phyloP scores from a whole-genome alignment of 2,113 vertebrate genomes.

The Cercopithecus mona region DNA sequence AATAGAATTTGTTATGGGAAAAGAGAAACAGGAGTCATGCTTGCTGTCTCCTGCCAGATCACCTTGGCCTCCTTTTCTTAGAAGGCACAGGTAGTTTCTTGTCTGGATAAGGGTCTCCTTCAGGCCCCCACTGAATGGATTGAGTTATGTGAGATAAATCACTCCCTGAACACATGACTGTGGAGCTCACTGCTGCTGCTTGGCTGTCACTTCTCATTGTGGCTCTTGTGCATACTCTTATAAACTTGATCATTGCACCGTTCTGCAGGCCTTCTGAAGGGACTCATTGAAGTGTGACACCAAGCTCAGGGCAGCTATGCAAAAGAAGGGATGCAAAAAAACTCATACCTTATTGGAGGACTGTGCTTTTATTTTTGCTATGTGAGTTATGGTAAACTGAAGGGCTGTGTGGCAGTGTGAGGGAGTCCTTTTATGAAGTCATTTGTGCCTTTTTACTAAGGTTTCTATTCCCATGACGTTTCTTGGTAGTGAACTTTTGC shows the following conservation, averaged over 20 bases:
- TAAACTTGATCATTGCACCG: neutral
- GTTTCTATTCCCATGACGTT: neutral
- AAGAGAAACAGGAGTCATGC: neutral
- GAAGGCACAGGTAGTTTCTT: conserved; percentile 3
- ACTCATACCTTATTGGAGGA: neutral
- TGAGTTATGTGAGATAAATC: neutral
- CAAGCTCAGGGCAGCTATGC: neutral
- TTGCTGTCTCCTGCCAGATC: neutral
- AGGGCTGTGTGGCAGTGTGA: too few species aligned
- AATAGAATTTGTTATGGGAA: conserved; percentile 22
- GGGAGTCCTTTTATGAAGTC: neutral
- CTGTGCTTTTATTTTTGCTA: neutral
- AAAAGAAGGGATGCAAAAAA: neutral
- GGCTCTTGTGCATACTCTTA: neutral
- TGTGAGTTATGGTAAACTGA: neutral
- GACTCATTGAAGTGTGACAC: neutral
- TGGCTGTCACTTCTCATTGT: neutral
- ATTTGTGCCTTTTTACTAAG: neutral
- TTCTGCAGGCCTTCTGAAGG: neutral
- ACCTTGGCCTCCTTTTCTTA: neutral
- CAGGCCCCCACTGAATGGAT: neutral
- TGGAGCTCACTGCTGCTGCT: neutral
- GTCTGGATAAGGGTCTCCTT: neutral
- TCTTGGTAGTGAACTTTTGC: neutral
- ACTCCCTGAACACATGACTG: neutral